Percentiles rank a stretch among this genome's conserved stretches.
These are phyloP conservation scores for Acanthosepion lycidas DNA, from an alignment of 2,888 invertebrate genomes.

Conservation along the genomic window DNA sequence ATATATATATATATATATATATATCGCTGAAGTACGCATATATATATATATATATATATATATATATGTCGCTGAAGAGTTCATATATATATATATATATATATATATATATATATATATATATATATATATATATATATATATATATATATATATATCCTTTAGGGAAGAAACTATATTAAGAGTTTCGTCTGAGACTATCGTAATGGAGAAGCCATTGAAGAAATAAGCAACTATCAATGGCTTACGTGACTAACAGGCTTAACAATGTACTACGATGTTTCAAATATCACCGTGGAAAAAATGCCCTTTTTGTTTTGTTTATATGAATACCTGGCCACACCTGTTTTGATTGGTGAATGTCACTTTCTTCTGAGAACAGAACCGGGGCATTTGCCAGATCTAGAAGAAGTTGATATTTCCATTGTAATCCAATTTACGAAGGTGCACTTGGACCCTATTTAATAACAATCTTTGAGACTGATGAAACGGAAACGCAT, in stretches of 20 bases:
- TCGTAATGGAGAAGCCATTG: neutral
- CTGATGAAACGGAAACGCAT: neutral
- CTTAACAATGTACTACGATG: neutral
- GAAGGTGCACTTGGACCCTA: neutral
- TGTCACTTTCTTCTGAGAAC: neutral
- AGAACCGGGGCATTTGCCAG: neutral
- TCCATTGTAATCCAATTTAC: neutral
- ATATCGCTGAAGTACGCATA: too few species aligned
- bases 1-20: too few species aligned
- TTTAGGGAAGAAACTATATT: neutral
- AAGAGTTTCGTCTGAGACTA: neutral
- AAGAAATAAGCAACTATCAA: neutral
- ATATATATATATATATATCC: neutral
- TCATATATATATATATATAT: neutral
- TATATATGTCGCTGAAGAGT: neutral
- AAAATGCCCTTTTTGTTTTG: neutral
- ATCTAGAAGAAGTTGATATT: too few species aligned
- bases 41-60: too few species aligned
- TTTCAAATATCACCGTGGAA: neutral
- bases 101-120: neutral
- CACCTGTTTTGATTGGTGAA: slow-evolving; percentile 22
- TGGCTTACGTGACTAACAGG: neutral
- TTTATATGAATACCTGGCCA: neutral
- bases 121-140: neutral
- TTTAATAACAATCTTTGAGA: neutral